Base-by-base conservation (phyloP, 2,797 vertebrate species). In the Odontamblyopus rebecca region DNA sequence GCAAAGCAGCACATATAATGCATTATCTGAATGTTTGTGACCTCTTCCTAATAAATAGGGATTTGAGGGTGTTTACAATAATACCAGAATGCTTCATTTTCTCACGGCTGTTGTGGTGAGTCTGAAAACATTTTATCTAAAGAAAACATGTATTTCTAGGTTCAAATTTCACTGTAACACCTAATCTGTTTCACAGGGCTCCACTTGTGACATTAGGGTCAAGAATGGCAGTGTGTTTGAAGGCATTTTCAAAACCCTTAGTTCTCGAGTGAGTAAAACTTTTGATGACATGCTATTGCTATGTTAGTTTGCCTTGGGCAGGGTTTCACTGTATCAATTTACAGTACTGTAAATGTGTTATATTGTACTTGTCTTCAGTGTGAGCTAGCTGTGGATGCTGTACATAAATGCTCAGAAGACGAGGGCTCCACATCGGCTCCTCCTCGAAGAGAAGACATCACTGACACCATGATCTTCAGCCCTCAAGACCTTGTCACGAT, bases 41-140 rank as follows among this genome's bases (percentile, higher is more conserved):
- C 67, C 50, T 35, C 74, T 35, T 13, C 6, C 68, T 16, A 13
- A 7, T 76, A 67, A 79, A 30, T 75, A 98, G 96, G 95, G 94
- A 50, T 98, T 97, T 80, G 96, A 98, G 85, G 96, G 96, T 65
- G 95, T 98, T 29, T 98, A 98, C 90, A 97, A 96, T 85, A 98
- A 98, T 87, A 95, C 96, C 68, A 94, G 96, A 86, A 98, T 98
- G 96, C 93, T 98, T 74, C 96, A 98, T 91, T 97, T 96, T 87
- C 95, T 98, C 73, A 98, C 96, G 78, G 96, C 96, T 72, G 96
- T 97, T 68, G 96, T 98, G 95, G 96, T 98, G 82, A 94, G 96
- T 95, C 26, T 68, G 2, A 57, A 67, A 6, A 26, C 4, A 27
- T 53, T 19, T 53, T 57, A 26, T 57, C 3, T 4, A 26, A 57